Evolutionary conservation across 2,888 invertebrate genomes (phyloP), one percentile per base, ranked within the genome.

Genomic region (Ophioninae sp.): DNA sequence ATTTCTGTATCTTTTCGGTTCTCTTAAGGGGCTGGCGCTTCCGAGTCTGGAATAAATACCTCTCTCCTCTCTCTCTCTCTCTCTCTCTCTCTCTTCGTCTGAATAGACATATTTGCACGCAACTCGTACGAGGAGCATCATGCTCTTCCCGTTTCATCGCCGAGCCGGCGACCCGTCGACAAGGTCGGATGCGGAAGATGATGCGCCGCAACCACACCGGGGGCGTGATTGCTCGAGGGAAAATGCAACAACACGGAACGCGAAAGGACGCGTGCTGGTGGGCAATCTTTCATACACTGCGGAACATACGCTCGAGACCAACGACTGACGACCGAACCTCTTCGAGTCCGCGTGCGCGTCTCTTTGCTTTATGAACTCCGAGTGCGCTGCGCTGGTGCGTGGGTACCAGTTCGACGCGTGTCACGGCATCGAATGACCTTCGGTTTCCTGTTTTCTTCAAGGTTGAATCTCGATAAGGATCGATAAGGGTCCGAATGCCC

Each of bases 191-290:
- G 86, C 82, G 87, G 88, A 88, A 87, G 87, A 87, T 87, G 88
- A 87, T 87, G 86, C 88, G 86, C 88, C 89, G 89, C 90, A 90
- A 90, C 87, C 88, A 87, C 89, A 85, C 86, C 88, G 88, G 85
- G 87, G 88, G 87, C 90, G 90, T 89, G 90, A 91, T 91, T 88
- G 89, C 88, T 89, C 84, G 87, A 88, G 88, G 90, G 89, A 91
- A 89, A 89, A 87, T 87, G 87, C 86, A 87, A 88, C 85, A 89
- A 89, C 88, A 87, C 87, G 90, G 89, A 89, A 88, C 89, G 88
- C 87, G 30, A 87, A 85, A 82, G 75, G 79, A 82, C 83, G 74
- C 70, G 82, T 75, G 87, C 86, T 85, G 81, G 84, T 77, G 73
- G 73, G 37, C 62, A n/a, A 8, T 39, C 61, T 76, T 62, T 61